phyloP scores from a whole-genome alignment of 1,140 invertebrate species.

The Campoletis sonorensis region DNA sequence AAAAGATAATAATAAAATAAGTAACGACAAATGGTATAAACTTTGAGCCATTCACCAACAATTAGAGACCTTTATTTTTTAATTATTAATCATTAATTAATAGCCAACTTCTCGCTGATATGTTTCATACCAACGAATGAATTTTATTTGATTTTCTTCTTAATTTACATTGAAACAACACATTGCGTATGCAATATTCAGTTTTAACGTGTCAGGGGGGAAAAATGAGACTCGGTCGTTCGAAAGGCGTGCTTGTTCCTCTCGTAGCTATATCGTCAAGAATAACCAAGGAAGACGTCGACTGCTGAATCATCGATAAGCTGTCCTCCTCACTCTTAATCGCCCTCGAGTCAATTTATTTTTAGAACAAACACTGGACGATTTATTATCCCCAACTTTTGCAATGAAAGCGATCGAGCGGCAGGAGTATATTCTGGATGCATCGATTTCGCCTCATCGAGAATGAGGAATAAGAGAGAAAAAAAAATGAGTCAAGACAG shows the following conservation, averaged over 20 bases:
- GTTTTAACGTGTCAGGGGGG: neutral
- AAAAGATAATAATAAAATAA: neutral
- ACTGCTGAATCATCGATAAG: constrained; percentile 37
- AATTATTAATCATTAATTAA: too few species aligned
- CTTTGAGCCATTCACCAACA: too few species aligned
- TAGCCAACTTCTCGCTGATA: too few species aligned
- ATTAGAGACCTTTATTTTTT: too few species aligned
- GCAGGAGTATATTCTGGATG: neutral
- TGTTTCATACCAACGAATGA: neutral
- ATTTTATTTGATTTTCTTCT: neutral
- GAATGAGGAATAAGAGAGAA: neutral
- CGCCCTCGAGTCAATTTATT: constrained; percentile 39
- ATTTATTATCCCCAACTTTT: constrained; percentile 31
- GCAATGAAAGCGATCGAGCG: constrained; percentile 2
- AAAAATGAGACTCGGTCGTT: neutral
- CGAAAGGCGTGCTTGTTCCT: neutral
- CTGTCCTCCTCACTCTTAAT: constrained; percentile 27
- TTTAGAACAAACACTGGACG: constrained; percentile 37
- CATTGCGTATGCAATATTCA: neutral
- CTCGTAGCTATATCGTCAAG: neutral
- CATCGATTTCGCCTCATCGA: neutral
- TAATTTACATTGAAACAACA: too few species aligned
- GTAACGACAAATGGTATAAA: neutral
- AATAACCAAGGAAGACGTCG: constrained; percentile 6
- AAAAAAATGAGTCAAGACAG: constrained; percentile 1